phyloP scores from a whole-genome alignment of 2,113 vertebrate genomes.

The Talpa occidentalis region DNA sequence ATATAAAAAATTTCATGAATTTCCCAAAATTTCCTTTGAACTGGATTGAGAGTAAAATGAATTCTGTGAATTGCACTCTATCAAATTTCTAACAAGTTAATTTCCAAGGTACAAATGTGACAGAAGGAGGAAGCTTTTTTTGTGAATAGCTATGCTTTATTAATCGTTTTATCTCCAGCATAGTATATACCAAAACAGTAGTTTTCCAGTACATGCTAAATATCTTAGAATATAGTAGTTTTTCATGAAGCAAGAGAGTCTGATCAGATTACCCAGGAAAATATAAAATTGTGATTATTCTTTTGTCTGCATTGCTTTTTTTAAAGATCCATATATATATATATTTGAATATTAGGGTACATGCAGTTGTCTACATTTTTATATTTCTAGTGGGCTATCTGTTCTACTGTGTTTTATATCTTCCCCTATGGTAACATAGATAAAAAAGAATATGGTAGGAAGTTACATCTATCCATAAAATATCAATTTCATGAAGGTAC shows the following conservation, averaged over 20 bases:
- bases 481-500: background rate
- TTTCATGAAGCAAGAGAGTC: background rate
- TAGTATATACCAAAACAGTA: background rate
- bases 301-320: background rate
- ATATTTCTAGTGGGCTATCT: background rate
- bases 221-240: background rate
- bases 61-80: background rate
- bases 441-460: background rate
- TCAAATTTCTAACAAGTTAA: background rate
- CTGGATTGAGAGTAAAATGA: background rate
- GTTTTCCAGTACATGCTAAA: background rate
- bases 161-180: background rate
- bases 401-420: background rate
- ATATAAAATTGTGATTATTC: background rate
- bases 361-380: background rate
- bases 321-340: background rate
- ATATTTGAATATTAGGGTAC: background rate
- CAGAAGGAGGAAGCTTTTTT: background rate
- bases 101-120: background rate
- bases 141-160: constrained; percentile 41
- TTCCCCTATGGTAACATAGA: background rate
- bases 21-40: background rate
- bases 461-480: background rate
- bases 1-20: background rate
- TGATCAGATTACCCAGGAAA: background rate